Evolutionary conservation across 2,888 invertebrate species (phyloP), one percentile per base, ranked within the genome.

Genomic region (Coenonympha glycerion): DNA sequence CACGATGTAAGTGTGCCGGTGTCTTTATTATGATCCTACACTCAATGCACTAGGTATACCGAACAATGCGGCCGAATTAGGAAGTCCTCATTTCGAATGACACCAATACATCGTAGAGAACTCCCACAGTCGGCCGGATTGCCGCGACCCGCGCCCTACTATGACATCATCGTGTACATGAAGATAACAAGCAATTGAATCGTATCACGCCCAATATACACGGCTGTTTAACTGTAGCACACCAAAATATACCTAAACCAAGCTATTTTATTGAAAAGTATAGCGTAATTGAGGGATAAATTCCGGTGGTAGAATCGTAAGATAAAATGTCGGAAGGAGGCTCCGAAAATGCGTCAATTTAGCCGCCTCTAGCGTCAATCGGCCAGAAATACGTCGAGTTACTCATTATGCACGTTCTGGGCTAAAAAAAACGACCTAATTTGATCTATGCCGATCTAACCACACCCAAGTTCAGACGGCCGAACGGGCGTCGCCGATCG

Each of bases 111-210:
- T 39, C 9, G 13, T 30, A 5, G 18, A 34, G 31, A 18, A 5
- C 51, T 49, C 9, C 31, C 28, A 9, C 36, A 53, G 47, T 69
- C 60, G 59, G 79, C 54, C 72, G 85, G 68, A 46, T 83, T 69
- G 71, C 68, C 56, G 53, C 67, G 66, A 65, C 64, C 69, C 71
- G 68, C 73, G 76, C 75, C 76, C 74, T 68, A 51, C 61, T 76
- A 70, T 82, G 82, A 84, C 79, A 79, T 83, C 85, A 84, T 70
- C 76, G 67, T 73, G 73, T 76, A 75, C 69, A 69, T 68, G 69
- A 57, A 77, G 80, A 82, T 83, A 82, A 78, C 71, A 68, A 58
- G 58, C 69, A 77, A 79, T 74, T 79, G 77, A 75, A 73, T 68
- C 63, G 58, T 68, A 81, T 68, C 79, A 83, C 85, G 72, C 84